Evolutionary conservation across 2,113 vertebrate species (phyloP), one percentile per base, ranked within the genome.

Genomic region (Spilogale gracilis): DNA sequence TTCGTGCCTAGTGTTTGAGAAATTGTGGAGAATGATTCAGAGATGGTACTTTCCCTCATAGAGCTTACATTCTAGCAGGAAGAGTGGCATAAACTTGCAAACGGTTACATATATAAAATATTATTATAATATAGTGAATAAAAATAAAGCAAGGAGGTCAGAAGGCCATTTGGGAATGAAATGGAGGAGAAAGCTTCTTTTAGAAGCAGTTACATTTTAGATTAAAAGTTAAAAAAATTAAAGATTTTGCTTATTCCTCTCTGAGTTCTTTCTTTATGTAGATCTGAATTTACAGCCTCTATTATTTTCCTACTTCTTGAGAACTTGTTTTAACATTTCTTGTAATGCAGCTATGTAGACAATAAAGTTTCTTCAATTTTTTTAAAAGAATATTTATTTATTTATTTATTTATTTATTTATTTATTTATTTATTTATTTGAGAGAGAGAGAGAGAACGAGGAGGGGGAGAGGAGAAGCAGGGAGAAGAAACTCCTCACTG

Each of bases 231-330:
- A 23, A 27, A 61, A 60, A 76, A 60, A 63, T 6, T 20, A 69
- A 52, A 74, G 21, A 20, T 18, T 93, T 48, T 58, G 63, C 67
- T 86, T 30, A n/a, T 50, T 94, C 20, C 5, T 90, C 65, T 76
- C 5, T 18, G 80, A 61, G 65, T 56, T 9, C 16, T 58, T 92
- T 60, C 18, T 81, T 48, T 83, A 21, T 61, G 23, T 54, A 54
- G 43, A 69, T 79, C 32, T 91, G 73, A 91, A 63, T 82, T 85
- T 71, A 63, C 95, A 17, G 82, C n/a, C 27, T 90, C 32, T 65
- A 30, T n/a, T 69, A 45, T 67, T 93, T 90, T 76, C 6, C 25
- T 32, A 50, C 32, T 65, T 43, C 27, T 6, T 67, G 23, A 93
- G 16, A 87, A 76, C 27, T 67, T 56, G n/a, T 69, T 73, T 78